Percentiles rank a stretch among this genome's conserved stretches.
phyloP scores from a whole-genome alignment of 2,888 invertebrate species.

The Habrosyne pyritoides region DNA sequence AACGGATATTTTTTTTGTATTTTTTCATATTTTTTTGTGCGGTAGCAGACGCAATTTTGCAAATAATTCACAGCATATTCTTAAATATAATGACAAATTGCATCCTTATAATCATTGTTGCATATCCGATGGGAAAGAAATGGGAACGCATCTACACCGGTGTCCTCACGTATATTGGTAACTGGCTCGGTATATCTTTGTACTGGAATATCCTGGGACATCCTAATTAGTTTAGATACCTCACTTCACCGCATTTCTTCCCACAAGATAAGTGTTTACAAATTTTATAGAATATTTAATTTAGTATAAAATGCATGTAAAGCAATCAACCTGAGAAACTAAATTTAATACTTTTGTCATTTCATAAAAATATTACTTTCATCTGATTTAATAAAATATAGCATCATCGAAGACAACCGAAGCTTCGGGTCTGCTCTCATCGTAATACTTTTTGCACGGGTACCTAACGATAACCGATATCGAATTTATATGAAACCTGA shows the following conservation, averaged over 20 bases:
- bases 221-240: conserved; percentile 28
- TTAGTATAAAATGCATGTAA: conserved; percentile 60
- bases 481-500: conserved; percentile 65
- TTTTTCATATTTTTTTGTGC: conserved; percentile 73
- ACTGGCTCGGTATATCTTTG: conserved; percentile 76
- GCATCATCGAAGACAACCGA: conserved; percentile 62
- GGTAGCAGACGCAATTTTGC: conserved; percentile 79
- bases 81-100: conserved; percentile 69
- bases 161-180: conserved; percentile 62
- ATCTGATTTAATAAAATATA: conserved; percentile 65
- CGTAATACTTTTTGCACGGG: conserved; percentile 70
- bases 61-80: conserved; percentile 73
- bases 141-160: conserved; percentile 38
- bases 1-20: conserved; percentile 56
- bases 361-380: conserved; percentile 75
- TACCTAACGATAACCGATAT: conserved; percentile 59
- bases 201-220: conserved; percentile 54
- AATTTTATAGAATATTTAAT: conserved; percentile 52
- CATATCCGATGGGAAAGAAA: conserved; percentile 60
- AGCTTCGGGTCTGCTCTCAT: conserved; percentile 58
- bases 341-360: conserved; percentile 80
- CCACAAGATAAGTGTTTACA: conserved; percentile 50
- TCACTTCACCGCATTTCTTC: conserved; percentile 59
- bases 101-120: conserved; percentile 54
- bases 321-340: conserved; percentile 58